Conservation (phyloP, 92 coral and sea anemone genomes). For the Muricea muricata region DNA sequence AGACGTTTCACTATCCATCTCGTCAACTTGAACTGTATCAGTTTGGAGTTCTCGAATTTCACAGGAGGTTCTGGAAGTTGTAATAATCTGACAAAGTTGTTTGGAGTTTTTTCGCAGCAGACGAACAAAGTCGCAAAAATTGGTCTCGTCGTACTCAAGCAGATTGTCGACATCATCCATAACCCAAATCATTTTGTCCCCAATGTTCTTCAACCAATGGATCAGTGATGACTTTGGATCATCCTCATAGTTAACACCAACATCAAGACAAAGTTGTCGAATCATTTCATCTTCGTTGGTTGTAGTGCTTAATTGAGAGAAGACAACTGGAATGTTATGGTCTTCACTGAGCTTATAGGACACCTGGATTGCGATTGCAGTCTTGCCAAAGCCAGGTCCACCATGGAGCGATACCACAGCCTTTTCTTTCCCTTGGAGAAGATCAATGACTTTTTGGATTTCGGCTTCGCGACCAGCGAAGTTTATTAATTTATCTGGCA, state of each 20-base stretch:
- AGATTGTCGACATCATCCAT: constrained; percentile 13
- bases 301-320: background rate
- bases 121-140: background rate
- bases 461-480: constrained; percentile 18
- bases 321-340: background rate
- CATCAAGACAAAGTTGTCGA: background rate
- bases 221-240: constrained; percentile 5
- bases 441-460: background rate
- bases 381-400: constrained; percentile 31
- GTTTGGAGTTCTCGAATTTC: background rate
- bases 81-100: background rate
- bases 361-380: constrained; percentile 20
- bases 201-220: background rate
- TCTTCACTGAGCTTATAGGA: constrained; percentile 6
- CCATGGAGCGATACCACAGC: constrained; percentile 2
- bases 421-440: background rate
- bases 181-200: background rate
- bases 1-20: background rate
- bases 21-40: background rate
- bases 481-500: constrained; percentile 5
- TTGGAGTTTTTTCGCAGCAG: background rate
- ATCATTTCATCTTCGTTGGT: constrained; percentile 2
- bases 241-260: background rate
- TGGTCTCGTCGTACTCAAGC: background rate
- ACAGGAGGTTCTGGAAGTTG: background rate